Evolutionary conservation across 2,797 vertebrate species (phyloP).

Genomic region (Ambastaia sidthimunki): DNA sequence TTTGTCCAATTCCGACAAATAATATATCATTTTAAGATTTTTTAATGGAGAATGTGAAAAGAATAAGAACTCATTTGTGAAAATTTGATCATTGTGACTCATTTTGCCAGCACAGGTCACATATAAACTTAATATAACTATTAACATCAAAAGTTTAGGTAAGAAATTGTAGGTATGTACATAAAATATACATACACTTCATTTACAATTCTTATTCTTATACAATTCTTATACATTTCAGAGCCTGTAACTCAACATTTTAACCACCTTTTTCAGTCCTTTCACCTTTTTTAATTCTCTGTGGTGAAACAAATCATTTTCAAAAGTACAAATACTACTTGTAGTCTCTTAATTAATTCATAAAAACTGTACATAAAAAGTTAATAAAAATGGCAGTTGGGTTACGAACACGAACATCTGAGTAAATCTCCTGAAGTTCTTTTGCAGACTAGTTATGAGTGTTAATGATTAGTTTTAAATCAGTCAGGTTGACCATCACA

Average conservation of each 20-base stretch:
- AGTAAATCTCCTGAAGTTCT: not conserved
- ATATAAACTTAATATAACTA: too few relatives aligned
- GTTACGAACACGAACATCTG: not conserved
- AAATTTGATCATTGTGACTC: too few relatives aligned
- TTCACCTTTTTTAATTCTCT: not conserved
- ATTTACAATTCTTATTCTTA: not conserved
- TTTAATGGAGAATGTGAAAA: too few relatives aligned
- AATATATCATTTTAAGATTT: too few relatives aligned
- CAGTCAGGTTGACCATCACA: conserved; percentile 37
- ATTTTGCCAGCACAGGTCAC: too few relatives aligned
- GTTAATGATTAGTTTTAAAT: conserved; percentile 51
- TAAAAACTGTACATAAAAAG: too few relatives aligned
- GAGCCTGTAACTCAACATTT: not conserved
- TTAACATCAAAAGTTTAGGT: too few relatives aligned
- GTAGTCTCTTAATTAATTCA: not conserved
- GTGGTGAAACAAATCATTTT: not conserved
- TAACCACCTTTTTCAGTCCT: not conserved
- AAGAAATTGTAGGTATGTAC: not conserved
- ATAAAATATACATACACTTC: not conserved
- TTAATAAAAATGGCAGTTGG: too few relatives aligned
- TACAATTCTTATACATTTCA: not conserved
- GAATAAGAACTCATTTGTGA: too few relatives aligned
- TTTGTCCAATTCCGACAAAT: too few relatives aligned
- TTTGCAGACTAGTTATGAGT: not conserved
- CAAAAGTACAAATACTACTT: not conserved